phyloP scores from a whole-genome alignment of 2,888 invertebrate species.

The Heteromurus nitidus region DNA sequence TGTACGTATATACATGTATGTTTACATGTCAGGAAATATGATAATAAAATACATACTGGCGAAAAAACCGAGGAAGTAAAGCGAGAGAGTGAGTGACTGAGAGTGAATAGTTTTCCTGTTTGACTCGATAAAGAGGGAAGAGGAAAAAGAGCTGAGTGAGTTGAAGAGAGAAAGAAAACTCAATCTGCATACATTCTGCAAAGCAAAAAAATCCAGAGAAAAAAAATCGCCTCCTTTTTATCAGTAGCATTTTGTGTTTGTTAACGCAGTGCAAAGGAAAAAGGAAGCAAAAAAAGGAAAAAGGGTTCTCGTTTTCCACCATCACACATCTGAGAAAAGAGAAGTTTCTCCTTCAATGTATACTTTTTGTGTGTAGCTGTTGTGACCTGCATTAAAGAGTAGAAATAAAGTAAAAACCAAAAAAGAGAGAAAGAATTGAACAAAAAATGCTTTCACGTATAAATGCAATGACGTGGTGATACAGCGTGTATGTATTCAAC shows the following conservation, averaged over 20 bases:
- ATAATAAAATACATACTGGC: background rate
- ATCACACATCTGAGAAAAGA: background rate
- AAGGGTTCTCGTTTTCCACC: slow-evolving; percentile 10
- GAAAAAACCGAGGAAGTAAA: too few relatives aligned
- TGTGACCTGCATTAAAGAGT: slow-evolving; percentile 23
- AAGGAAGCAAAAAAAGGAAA: slow-evolving; percentile 1
- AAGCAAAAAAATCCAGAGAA: background rate
- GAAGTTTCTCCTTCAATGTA: background rate
- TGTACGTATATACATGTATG: background rate
- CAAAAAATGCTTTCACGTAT: background rate
- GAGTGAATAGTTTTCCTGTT: background rate
- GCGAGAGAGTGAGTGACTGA: background rate
- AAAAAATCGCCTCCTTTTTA: slow-evolving; percentile 9
- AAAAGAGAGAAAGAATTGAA: slow-evolving; percentile 5
- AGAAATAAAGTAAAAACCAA: too few relatives aligned
- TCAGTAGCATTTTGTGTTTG: background rate
- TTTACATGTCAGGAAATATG: background rate
- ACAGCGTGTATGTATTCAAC: background rate
- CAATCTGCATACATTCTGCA: slow-evolving; percentile 14
- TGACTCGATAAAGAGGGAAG: slow-evolving; percentile 2
- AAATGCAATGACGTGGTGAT: slow-evolving; percentile 19
- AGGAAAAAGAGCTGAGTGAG: background rate
- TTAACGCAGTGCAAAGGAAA: too few relatives aligned
- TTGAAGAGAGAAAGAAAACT: slow-evolving; percentile 11
- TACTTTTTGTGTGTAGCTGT: background rate